Evolutionary conservation across 2,113 vertebrate genomes (phyloP), one percentile per base, ranked within the genome.

Genomic region (Alexandromys fortis): DNA sequence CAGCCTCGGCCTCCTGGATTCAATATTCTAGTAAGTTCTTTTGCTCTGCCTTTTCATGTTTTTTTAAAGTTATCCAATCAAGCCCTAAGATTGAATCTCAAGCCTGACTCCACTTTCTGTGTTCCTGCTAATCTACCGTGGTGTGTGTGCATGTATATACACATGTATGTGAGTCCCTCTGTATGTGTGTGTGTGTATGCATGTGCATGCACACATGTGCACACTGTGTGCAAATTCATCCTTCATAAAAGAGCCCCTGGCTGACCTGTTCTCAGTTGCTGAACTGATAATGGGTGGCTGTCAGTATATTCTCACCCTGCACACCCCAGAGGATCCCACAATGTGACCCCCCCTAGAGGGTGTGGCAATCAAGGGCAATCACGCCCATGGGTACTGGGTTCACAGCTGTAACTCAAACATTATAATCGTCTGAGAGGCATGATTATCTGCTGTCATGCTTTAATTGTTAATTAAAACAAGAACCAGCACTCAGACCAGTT

Each of bases 391-490:
- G 97, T 90, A 92, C 1, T 76, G 82, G 55, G 72, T 95, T 98
- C n/a, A 42, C 97, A 98, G 96, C 92, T 95, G 97, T 91, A 97
- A 94, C 92, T 98, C 97, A 95, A 98, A 92, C 30, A 96, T 96
- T 90, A 45, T 91, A 98, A 97, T 67, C 89, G 94, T 96, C 97
- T 95, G 12, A 97, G 97, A 98, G 97, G 96, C 92, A 13, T 75
- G 96, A 98, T 98, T 97, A 98, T 98, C 97, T 97, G 79, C 97
- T 97, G 97, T 97, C 97, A 90, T 94, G 97, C 77, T 97, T 97
- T 97, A 97, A 98, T 98, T 98, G 97, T 98, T 98, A 97, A 98
- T 98, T 98, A 98, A 98, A 98, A 98, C 95, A 98, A 98, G 97
- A 97, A 88, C 92, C 92, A 72, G 63, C 90, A 77, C 93, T 97